A percentile compares a stretch with the other conserved stretches of the same genome.
Conservation (phyloP, 2,113 vertebrate genomes). For the Theristicus caerulescens region DNA sequence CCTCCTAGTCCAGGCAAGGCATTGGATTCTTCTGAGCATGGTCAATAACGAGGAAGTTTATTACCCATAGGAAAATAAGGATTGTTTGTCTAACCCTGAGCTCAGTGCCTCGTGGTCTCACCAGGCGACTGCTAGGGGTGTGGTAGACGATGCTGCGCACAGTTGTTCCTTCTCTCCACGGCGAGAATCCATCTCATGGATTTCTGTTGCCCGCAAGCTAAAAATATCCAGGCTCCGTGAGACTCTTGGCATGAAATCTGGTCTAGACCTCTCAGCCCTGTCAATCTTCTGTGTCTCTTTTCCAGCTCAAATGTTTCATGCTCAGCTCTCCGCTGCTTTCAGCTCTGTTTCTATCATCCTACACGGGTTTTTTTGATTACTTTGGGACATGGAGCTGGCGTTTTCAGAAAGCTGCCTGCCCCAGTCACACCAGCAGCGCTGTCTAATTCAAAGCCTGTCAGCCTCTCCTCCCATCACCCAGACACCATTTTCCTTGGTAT, state of each 20-base stretch:
- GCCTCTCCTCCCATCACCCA: neutral
- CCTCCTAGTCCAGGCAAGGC: neutral
- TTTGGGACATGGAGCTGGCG: rapidly evolving
- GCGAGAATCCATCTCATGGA: neutral
- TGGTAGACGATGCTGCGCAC: rapidly evolving
- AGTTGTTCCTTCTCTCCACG: neutral
- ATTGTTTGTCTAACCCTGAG: neutral
- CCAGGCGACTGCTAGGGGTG: neutral
- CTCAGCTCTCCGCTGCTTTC: neutral
- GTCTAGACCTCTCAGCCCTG: neutral
- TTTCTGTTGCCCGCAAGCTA: neutral
- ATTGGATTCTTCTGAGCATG: rapidly evolving
- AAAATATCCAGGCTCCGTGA: neutral
- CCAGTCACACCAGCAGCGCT: rapidly evolving
- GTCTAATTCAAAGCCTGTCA: neutral
- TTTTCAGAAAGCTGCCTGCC: neutral
- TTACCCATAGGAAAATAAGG: neutral
- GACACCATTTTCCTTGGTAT: neutral
- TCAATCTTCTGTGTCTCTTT: neutral
- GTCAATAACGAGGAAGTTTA: neutral
- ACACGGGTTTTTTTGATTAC: neutral
- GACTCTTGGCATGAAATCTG: neutral
- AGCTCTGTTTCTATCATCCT: neutral
- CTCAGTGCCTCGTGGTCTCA: neutral
- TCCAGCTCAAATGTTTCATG: neutral